These are phyloP conservation scores for Pristionchus mayeri DNA, from an alignment of 2,888 invertebrate genomes.

Conservation along the genomic window DNA sequence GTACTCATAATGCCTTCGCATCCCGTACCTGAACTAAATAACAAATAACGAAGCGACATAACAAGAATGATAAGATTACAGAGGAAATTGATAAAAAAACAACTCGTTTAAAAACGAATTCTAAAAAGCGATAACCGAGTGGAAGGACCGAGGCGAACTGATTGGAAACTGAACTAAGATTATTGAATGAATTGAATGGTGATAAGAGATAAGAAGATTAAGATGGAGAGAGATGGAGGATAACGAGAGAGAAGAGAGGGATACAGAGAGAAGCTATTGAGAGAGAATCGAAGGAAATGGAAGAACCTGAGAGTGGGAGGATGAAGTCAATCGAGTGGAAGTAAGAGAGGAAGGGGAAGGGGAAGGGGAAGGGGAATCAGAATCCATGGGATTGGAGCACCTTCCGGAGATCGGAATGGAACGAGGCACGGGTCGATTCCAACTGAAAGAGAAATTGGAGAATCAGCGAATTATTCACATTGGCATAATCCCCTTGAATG, in stretches of 20 bases:
- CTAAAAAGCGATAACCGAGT: background rate
- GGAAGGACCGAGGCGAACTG: background rate
- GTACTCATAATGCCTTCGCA: background rate
- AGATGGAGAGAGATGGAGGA: conserved; percentile 31
- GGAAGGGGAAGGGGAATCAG: conserved; percentile 18
- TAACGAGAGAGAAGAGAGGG: conserved; percentile 39
- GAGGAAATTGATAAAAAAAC: too few species aligned
- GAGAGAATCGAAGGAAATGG: conserved; percentile 47
- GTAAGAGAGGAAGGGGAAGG: background rate
- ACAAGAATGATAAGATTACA: background rate
- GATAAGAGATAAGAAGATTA: conserved; percentile 45
- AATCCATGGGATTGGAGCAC: background rate
- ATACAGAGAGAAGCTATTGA: conserved; percentile 27
- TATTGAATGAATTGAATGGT: background rate
- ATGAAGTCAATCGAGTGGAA: conserved; percentile 35
- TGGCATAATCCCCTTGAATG: background rate
- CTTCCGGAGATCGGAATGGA: background rate
- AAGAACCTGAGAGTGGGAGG: background rate
- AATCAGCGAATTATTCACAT: background rate
- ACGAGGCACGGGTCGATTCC: background rate
- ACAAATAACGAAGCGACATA: background rate
- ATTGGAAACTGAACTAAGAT: background rate
- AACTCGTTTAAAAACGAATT: background rate
- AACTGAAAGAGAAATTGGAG: conserved; percentile 10
- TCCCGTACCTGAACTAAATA: background rate